Base-by-base conservation (phyloP, 2,113 vertebrate species). In the Callopanchax toddi region DNA sequence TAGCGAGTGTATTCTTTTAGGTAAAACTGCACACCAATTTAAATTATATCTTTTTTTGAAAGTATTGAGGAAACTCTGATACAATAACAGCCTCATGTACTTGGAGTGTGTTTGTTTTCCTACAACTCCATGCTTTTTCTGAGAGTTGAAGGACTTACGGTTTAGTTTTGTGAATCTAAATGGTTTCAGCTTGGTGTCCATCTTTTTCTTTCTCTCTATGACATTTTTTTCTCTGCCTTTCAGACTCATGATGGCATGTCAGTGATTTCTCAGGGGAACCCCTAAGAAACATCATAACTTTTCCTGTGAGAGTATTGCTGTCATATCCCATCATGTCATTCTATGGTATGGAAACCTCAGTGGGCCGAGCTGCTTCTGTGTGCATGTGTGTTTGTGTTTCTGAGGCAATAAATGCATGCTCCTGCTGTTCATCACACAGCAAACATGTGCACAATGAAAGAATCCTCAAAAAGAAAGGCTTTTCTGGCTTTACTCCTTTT, bases 391-490 rank as follows among this genome's bases (percentile, higher is more conserved):
- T 26, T 58, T 48, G 20, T 34, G 8, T 39, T 65, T 61, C n/a
- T 13, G 2, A 50, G 45, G 60, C 69, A 25, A 71, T 54, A 60
- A 50, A 45, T 55, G 26, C 50, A 39, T 71, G 40, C 76, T 74
- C 72, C 74, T 71, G 69, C 61, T 57, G 71, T 69, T 74, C 58
- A 76, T 80, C 66, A 64, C 55, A 49, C 55, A 34, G 2, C n/a
- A 54, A 18, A 36, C 6, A 18, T 23, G 9, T 43, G 39, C 22
- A 23, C n/a, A 18, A 15, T 12, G 11, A 6, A 1, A 11, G 49
- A 55, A 58, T 50, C 17, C 11, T 53, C 36, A 11, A 51, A 49
- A 26, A 26, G 6, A 3, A 26, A 26, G 26, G 16, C 52, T 54
- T 13, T 40, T 20, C 42, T 0, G 13, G 17, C 37, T 71, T 67